Base-by-base conservation (phyloP, 2,797 vertebrate genomes). In the Chromobotia macracanthus region DNA sequence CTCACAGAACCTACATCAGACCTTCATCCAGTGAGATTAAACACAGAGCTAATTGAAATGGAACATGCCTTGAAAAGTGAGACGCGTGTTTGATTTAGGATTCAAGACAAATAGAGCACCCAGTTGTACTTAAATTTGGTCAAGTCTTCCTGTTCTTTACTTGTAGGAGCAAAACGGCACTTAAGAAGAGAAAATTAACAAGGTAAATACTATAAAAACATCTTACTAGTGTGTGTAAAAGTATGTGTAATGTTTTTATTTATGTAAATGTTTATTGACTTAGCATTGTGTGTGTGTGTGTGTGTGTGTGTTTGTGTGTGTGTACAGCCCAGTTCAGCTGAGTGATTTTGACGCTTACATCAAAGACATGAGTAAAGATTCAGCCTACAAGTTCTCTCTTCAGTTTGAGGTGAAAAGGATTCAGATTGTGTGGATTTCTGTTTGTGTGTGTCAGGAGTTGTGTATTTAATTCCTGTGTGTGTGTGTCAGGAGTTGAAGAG, bases 161-260 rank as follows among this genome's bases (percentile, higher is more conserved):
- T 91, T 86, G 19, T 90, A 99, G 97, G 97, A 96, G 94, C 93
- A 99, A 98, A 94, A 97, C 96, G 7, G 97, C 96, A 73, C 90
- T 99, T 89, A 99, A 98, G 95, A 98, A 97, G 92, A 95, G 96
- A 90, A 99, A 97, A 85, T 89, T 99, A 85, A 97, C 96, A 61
- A 97, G 97, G 97, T n/a, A n/a, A n/a, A n/a, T n/a, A n/a, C n/a
- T n/a, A n/a, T 99, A 96, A 89, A 13, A 82, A n/a, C n/a, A n/a
- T n/a, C 96, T 73, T 99, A 99, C 80, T 99, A 97, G 90, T 98
- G 81, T 99, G 98, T 83, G 97, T n/a, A n/a, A n/a, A n/a, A n/a
- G n/a, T n/a, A n/a, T n/a, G n/a, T n/a, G n/a, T n/a, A n/a, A n/a
- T n/a, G n/a, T n/a, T n/a, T n/a, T n/a, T n/a, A n/a, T n/a, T n/a